Evolutionary conservation across 1,140 invertebrate species (phyloP).

Genomic region (Calliopsis andreniformis): DNA sequence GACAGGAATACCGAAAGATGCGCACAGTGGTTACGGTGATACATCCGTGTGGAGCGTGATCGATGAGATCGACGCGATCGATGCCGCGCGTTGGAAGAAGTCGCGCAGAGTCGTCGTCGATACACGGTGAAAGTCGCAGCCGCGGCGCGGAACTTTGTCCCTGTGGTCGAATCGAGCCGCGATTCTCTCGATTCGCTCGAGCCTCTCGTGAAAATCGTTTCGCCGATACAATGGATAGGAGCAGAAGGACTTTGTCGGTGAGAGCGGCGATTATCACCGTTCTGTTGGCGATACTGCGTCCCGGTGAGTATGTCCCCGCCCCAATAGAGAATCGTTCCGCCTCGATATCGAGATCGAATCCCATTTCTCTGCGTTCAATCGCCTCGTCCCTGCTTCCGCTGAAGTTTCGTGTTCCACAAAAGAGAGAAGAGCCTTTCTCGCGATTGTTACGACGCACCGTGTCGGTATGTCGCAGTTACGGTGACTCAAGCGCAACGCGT

Average conservation of each 20-base stretch:
- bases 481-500: constrained; percentile 13
- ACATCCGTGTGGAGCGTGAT: constrained; percentile 13
- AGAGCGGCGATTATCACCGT: constrained; percentile 20
- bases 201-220: constrained; percentile 28
- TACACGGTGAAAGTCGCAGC: constrained; percentile 38
- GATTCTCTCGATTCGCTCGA: constrained; percentile 17
- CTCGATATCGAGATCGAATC: no score
- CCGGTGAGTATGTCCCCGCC: constrained; percentile 26
- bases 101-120: constrained; percentile 15
- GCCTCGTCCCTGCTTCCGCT: no score
- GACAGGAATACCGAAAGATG: constrained; percentile 4
- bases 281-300: constrained; percentile 11
- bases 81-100: constrained; percentile 19
- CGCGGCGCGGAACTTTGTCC: constrained; percentile 25
- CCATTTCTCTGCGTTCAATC: no score
- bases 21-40: not conserved
- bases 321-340: not conserved
- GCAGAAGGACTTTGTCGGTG: not conserved
- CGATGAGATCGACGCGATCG: constrained; percentile 32
- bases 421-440: not conserved
- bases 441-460: constrained; percentile 22
- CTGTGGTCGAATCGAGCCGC: constrained; percentile 17
- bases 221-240: constrained; percentile 38
- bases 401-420: not conserved
- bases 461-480: constrained; percentile 29